Evolutionary conservation across 2,888 invertebrate genomes (phyloP), one percentile per base, ranked within the genome.

Genomic region (Limenitis camilla): DNA sequence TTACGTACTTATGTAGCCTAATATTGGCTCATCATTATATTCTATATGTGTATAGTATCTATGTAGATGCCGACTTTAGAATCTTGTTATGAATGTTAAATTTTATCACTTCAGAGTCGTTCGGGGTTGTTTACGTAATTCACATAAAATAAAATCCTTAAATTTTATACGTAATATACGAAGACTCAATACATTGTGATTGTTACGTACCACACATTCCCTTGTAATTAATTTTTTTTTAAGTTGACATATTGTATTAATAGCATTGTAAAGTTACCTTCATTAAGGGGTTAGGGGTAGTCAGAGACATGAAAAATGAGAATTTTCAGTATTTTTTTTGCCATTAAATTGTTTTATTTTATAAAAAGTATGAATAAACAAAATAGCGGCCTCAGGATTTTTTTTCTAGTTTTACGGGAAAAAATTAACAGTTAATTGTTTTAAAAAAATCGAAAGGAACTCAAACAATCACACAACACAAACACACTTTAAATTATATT

Each of bases 221-320:
- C 74, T 69, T 69, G 65, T 75, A 67, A 66, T 70, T 70, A 68
- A 40, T 55, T 59, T 60, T 60, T 67, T 70, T 54, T 68, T 75
- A 64, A 81, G 77, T 82, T 44, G 32, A 60, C 61, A 60, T 60
- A 64, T 61, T 69, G 53, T 73, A 71, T 67, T 65, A 60, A 64
- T 78, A 76, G 66, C 58, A 67, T 65, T 69, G 67, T 73, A 76
- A 69, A 82, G 85, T 85, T 85, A 86, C 85, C 85, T 74, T 74
- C 64, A 71, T 71, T 72, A n/a, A n/a, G n/a, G n/a, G n/a, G n/a
- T n/a, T n/a, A n/a, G n/a, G n/a, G n/a, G n/a, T n/a, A n/a, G n/a
- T n/a, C n/a, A n/a, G n/a, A n/a, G n/a, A n/a, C n/a, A n/a, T n/a
- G n/a, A n/a, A n/a, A n/a, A n/a, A n/a, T n/a, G n/a, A n/a, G n/a